These are phyloP conservation scores for Galeruca laticollis DNA, from an alignment of 2,888 invertebrate genomes.

Conservation along the genomic window DNA sequence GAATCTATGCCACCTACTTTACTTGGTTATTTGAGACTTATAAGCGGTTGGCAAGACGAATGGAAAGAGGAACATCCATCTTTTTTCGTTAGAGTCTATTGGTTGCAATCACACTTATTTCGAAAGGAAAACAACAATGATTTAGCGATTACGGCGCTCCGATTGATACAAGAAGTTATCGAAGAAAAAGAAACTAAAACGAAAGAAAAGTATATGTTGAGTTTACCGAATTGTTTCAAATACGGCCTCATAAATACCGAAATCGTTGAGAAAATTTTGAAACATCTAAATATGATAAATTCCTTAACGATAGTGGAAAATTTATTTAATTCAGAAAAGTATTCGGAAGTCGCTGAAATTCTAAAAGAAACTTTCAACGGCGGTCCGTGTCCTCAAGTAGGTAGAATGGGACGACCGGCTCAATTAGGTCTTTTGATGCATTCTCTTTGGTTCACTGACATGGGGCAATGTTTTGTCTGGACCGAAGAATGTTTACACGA, in stretches of 20 bases:
- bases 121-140: constrained; percentile 69
- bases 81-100: constrained; percentile 69
- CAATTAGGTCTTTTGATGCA: constrained; percentile 65
- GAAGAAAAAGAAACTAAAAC: constrained; percentile 40
- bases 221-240: constrained; percentile 70
- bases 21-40: constrained; percentile 67
- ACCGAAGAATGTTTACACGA: constrained; percentile 82
- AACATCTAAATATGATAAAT: constrained; percentile 69
- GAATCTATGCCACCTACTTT: constrained; percentile 65
- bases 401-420: constrained; percentile 72
- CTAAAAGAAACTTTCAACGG: constrained; percentile 76
- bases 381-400: constrained; percentile 59
- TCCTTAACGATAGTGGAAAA: constrained; percentile 75
- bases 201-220: constrained; percentile 61
- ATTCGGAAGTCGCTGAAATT: constrained; percentile 75
- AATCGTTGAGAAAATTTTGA: constrained; percentile 67
- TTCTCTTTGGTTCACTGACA: constrained; percentile 67
- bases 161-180: constrained; percentile 57
- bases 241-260: constrained; percentile 68
- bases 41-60: constrained; percentile 65
- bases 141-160: constrained; percentile 68
- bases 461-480: constrained; percentile 78
- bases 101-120: constrained; percentile 71
- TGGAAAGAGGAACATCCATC: constrained; percentile 66
- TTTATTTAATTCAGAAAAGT: constrained; percentile 75